Conservation (phyloP, 1,140 invertebrate species). For the Halictus rubicundus region DNA sequence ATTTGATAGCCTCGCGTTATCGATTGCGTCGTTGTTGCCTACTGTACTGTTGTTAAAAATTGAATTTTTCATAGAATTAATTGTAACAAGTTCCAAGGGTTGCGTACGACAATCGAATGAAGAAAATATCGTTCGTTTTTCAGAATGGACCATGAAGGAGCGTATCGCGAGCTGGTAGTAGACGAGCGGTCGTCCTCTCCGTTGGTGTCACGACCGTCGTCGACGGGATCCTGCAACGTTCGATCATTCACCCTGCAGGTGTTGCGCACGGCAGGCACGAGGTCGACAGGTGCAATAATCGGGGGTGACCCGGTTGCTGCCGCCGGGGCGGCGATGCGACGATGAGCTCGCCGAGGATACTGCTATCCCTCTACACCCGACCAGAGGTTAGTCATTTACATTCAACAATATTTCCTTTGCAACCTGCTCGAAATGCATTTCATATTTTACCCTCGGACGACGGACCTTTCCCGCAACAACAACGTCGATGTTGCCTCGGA, state of each 20-base stretch:
- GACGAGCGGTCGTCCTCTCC: conserved; percentile 57
- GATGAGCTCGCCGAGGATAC: conserved; percentile 77
- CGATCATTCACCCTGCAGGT: conserved; percentile 55
- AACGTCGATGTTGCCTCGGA: too few species aligned
- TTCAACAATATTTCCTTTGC: too few species aligned
- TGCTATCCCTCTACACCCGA: conserved; percentile 69
- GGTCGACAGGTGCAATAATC: conserved; percentile 65
- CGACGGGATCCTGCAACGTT: conserved; percentile 54
- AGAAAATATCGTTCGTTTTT: conserved; percentile 22
- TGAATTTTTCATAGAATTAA: too few species aligned
- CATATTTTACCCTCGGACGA: too few species aligned
- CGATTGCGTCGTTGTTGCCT: too few species aligned
- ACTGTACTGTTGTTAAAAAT: too few species aligned
- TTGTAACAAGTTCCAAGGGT: too few species aligned
- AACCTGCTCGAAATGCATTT: too few species aligned
- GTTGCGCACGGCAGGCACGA: conserved; percentile 56
- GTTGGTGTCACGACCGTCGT: conserved; percentile 45
- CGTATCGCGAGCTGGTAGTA: conserved; percentile 58
- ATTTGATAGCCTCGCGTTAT: too few species aligned
- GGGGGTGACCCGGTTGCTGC: conserved; percentile 67
- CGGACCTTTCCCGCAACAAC: too few species aligned
- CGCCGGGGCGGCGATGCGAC: conserved; percentile 77
- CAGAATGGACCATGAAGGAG: conserved; percentile 75
- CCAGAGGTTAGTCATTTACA: conserved; percentile 52
- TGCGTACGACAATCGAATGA: too few species aligned